Percentiles rank a stretch among this genome's conserved stretches.
Conservation (phyloP, 2,113 vertebrate genomes). For the Ascaphus truei region DNA sequence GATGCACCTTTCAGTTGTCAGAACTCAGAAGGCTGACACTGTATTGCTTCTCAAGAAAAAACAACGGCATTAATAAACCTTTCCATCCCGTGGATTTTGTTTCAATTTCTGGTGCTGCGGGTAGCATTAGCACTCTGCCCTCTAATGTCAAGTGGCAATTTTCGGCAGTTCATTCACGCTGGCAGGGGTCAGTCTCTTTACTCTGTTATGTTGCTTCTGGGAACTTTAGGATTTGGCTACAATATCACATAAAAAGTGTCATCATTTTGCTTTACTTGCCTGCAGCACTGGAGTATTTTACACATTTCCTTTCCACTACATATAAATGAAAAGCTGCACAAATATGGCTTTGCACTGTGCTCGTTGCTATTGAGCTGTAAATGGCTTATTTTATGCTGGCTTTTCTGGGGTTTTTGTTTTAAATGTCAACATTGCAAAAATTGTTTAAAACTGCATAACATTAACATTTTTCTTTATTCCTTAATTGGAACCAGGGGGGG, state of each 20-base stretch:
- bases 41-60: slow-evolving; percentile 5
- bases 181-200: slow-evolving; percentile 20
- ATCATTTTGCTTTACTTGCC: no score
- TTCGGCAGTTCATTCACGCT: slow-evolving; percentile 36
- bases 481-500: no score
- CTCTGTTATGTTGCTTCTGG: slow-evolving; percentile 30
- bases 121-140: slow-evolving; percentile 19
- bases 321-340: no score
- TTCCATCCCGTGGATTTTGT: slow-evolving; percentile 40
- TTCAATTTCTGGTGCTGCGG: slow-evolving; percentile 38
- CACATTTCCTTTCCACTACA: no score
- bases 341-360: no score
- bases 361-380: no score
- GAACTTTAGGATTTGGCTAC: neutral
- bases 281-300: no score
- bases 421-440: no score
- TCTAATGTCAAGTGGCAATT: slow-evolving; percentile 46
- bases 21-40: neutral
- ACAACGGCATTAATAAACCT: slow-evolving; percentile 41
- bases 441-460: no score
- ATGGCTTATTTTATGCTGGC: no score
- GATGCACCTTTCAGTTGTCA: neutral
- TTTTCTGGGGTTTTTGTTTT: neutral
- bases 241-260: no score
- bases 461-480: no score